A percentile compares a stretch with the other conserved stretches of the same genome.
phyloP scores from a whole-genome alignment of 2,113 vertebrate species.

The Cochlearius cochlearius region DNA sequence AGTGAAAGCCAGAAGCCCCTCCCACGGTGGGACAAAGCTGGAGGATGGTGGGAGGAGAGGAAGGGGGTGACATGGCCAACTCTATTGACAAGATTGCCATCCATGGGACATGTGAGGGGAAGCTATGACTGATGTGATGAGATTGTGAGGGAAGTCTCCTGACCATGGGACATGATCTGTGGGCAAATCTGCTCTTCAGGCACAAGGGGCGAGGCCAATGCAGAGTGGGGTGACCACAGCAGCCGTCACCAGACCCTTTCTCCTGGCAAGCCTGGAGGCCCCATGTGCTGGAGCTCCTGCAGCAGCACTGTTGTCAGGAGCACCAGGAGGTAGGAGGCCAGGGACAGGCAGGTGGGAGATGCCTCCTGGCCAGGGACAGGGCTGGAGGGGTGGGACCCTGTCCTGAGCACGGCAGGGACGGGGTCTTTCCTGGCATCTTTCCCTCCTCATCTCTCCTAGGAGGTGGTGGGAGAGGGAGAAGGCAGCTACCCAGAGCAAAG shows the following conservation, averaged over 20 bases:
- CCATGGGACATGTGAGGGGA: not conserved
- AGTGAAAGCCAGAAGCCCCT: not conserved
- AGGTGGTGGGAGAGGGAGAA: not conserved
- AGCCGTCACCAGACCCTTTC: not conserved
- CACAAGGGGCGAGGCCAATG: accelerated
- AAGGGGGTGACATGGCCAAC: not conserved
- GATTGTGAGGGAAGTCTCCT: not conserved
- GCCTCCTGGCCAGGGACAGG: not conserved
- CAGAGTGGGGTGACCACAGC: not conserved
- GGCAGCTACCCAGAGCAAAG: accelerated
- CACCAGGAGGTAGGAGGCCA: not conserved
- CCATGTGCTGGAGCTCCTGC: not conserved
- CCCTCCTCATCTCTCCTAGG: not conserved
- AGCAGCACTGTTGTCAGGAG: not conserved
- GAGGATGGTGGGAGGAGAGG: not conserved
- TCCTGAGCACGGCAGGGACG: accelerated
- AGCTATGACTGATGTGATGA: not conserved
- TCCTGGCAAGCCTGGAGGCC: not conserved
- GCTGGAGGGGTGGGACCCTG: not conserved
- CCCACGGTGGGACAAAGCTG: not conserved
- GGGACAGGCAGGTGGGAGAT: not conserved
- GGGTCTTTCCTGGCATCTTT: not conserved
- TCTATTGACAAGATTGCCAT: not conserved
- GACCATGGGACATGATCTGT: accelerated
- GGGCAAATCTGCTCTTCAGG: not conserved